A percentile compares a stretch with the other conserved stretches of the same genome.
phyloP scores from a whole-genome alignment of 1,140 invertebrate genomes.

The Globodera ellingtonae region DNA sequence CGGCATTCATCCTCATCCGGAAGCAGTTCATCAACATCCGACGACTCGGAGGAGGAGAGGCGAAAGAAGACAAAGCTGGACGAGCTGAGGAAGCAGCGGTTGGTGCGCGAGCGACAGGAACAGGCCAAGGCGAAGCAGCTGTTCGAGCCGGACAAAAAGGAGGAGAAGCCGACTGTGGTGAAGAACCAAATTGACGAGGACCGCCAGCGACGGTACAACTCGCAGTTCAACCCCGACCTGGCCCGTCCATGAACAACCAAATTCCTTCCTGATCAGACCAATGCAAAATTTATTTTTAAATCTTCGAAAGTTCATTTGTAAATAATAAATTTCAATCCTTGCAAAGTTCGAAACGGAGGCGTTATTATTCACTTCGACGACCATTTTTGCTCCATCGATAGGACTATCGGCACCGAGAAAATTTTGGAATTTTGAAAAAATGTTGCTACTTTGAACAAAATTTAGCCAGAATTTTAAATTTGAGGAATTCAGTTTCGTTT shows the following conservation, averaged over 20 bases:
- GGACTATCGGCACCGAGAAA: no score
- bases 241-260: constrained; percentile 68
- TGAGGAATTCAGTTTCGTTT: no score
- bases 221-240: constrained; percentile 86
- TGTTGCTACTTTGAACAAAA: no score
- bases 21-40: not conserved
- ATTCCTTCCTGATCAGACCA: no score
- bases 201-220: constrained; percentile 77
- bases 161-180: constrained; percentile 65
- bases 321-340: no score
- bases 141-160: constrained; percentile 25
- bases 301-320: no score
- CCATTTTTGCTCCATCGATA: no score
- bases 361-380: no score
- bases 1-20: not conserved
- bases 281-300: no score
- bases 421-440: no score
- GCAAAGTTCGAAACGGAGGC: no score
- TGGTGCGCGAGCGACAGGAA: constrained; percentile 71
- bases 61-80: constrained; percentile 68
- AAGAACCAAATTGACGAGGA: constrained; percentile 33
- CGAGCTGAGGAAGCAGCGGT: constrained; percentile 72
- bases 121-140: constrained; percentile 65
- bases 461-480: no score
- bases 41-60: not conserved